phyloP scores from a whole-genome alignment of 1,140 invertebrate species.

The Procambarus virginalis region DNA sequence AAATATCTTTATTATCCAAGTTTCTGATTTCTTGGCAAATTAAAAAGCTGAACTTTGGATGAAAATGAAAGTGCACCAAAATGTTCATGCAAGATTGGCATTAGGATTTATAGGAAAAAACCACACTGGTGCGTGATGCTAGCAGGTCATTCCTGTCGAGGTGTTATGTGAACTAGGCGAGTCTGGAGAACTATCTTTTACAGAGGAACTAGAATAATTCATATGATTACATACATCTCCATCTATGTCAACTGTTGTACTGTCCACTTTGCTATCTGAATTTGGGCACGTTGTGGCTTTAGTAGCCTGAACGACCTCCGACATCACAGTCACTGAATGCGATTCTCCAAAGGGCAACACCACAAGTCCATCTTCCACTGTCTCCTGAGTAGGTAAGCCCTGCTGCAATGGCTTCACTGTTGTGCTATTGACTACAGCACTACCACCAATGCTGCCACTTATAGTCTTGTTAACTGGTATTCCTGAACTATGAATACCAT shows the following conservation, averaged over 20 bases:
- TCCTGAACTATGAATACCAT: conserved; percentile 5
- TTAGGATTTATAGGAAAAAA: conserved; percentile 31
- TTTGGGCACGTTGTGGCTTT: conserved; percentile 30
- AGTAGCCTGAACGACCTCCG: conserved; percentile 1
- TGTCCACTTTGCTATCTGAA: conserved; percentile 31
- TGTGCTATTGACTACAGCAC: conserved; percentile 14
- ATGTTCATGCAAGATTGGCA: conserved; percentile 29
- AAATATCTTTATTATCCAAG: conserved; percentile 12
- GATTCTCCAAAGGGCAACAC: conserved; percentile 2
- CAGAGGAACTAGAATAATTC: conserved; percentile 53
- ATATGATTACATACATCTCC: conserved; percentile 56
- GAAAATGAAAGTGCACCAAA: conserved; percentile 46
- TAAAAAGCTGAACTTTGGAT: conserved; percentile 43
- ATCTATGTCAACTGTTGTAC: conserved; percentile 11
- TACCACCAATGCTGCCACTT: neutral
- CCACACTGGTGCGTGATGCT: conserved; percentile 40
- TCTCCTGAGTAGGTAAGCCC: conserved; percentile 21
- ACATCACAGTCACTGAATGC: conserved; percentile 15
- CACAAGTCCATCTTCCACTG: conserved; percentile 13
- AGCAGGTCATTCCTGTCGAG: conserved; percentile 53
- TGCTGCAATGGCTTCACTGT: conserved; percentile 33
- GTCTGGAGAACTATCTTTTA: conserved; percentile 40
- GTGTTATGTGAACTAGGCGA: conserved; percentile 36
- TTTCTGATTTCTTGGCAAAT: conserved; percentile 14
- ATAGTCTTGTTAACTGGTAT: neutral